A percentile compares a stretch with the other conserved stretches of the same genome.
These are phyloP conservation scores for Apis dorsata DNA, from an alignment of 1,140 invertebrate genomes.

Conservation along the genomic window DNA sequence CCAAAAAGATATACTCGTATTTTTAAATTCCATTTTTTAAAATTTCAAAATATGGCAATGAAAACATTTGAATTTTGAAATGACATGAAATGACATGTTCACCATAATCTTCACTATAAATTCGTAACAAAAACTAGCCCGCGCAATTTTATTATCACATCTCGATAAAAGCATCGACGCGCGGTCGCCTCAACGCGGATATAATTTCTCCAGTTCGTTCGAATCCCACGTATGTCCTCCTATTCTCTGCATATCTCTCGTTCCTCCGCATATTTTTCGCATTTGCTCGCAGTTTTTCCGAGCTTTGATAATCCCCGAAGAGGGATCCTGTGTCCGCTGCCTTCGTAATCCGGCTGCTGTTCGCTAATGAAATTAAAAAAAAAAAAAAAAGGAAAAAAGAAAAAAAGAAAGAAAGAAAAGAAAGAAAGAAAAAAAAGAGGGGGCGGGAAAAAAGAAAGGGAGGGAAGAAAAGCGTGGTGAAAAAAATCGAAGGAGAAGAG, in stretches of 20 bases:
- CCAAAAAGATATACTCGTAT: too few relatives aligned
- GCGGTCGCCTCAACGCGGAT: too few relatives aligned
- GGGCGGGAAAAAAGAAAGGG: conserved; percentile 30
- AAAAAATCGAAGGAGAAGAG: conserved; percentile 59
- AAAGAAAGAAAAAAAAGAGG: conserved; percentile 64
- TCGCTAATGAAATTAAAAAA: conserved; percentile 78
- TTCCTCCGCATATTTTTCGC: conserved; percentile 44
- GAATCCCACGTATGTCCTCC: not conserved
- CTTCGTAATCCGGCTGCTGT: conserved; percentile 75
- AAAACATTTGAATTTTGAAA: too few relatives aligned
- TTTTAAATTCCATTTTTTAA: too few relatives aligned
- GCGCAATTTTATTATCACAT: too few relatives aligned
- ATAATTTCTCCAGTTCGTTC: not conserved
- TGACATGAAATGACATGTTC: too few relatives aligned
- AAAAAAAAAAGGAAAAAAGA: conserved; percentile 34
- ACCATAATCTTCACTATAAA: too few relatives aligned
- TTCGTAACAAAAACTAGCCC: too few relatives aligned
- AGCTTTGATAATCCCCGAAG: conserved; percentile 75
- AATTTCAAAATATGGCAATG: too few relatives aligned
- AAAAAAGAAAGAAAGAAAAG: not conserved
- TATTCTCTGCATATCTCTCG: not conserved
- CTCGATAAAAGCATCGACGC: too few relatives aligned
- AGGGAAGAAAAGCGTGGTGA: conserved; percentile 52
- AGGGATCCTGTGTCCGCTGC: conserved; percentile 62
- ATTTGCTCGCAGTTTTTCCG: conserved; percentile 75